Percentiles rank a stretch among this genome's conserved stretches.
phyloP scores from a whole-genome alignment of 2,888 invertebrate genomes.

The Lissonota sp. region DNA sequence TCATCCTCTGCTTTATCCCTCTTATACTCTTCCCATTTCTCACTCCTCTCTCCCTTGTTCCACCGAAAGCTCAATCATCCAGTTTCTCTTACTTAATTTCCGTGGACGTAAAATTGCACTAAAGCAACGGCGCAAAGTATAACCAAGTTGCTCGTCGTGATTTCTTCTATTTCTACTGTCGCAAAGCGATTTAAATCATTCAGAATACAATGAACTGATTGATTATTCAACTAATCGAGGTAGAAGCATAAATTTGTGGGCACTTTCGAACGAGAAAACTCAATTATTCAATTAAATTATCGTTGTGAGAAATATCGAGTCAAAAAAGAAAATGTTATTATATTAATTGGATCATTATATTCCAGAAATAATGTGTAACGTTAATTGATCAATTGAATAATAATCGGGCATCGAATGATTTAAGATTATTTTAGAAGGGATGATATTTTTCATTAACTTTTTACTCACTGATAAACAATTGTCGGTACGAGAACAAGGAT shows the following conservation, averaged over 20 bases:
- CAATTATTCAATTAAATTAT: too few species aligned
- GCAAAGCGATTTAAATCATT: conserved; percentile 12
- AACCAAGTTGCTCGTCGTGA: neutral
- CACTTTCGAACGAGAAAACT: too few species aligned
- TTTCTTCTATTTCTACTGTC: neutral
- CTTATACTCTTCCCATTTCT: neutral
- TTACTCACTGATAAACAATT: conserved; percentile 69
- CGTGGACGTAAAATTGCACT: conserved; percentile 12
- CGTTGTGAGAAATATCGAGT: too few species aligned
- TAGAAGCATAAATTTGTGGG: too few species aligned
- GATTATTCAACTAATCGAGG: conserved; percentile 13
- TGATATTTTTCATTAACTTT: neutral
- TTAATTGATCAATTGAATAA: too few species aligned
- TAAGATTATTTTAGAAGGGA: too few species aligned
- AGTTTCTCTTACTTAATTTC: conserved; percentile 1
- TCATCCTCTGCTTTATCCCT: neutral
- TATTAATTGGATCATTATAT: too few species aligned
- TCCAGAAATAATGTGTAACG: too few species aligned
- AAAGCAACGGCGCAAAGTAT: conserved; percentile 9
- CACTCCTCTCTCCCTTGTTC: neutral
- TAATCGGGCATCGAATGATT: too few species aligned
- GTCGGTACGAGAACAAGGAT: conserved; percentile 66
- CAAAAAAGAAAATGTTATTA: too few species aligned
- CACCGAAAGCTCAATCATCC: neutral
- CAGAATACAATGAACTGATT: neutral